A percentile compares a stretch with the other conserved stretches of the same genome.
These are phyloP conservation scores for Stichopus horrens DNA, from an alignment of 53 echinoderm and acorn worm genomes.

Conservation along the genomic window DNA sequence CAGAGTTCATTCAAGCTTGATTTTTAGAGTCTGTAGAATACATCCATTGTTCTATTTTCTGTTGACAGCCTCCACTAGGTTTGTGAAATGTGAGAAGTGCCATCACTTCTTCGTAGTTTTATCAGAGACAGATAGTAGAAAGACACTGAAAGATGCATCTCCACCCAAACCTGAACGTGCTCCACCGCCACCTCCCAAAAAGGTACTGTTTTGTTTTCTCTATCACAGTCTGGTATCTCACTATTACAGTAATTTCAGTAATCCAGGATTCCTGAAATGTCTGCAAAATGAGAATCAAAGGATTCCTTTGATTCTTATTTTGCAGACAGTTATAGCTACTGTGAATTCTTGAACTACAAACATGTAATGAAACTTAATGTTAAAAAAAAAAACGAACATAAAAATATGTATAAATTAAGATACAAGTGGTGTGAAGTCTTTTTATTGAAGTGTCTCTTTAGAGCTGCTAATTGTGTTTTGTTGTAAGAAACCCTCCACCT, in stretches of 20 bases:
- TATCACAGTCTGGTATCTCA: no score
- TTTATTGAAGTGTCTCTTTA: no score
- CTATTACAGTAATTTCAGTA: no score
- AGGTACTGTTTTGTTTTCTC: constrained; percentile 53
- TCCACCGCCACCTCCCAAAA: constrained; percentile 92
- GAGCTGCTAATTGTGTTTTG: neutral
- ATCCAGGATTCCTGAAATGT: no score
- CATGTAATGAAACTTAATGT: no score
- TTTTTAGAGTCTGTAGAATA: neutral
- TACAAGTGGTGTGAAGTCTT: no score
- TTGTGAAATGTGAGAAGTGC: constrained; percentile 99
- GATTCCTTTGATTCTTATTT: no score
- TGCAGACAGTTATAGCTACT: no score
- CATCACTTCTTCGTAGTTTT: constrained; percentile 96
- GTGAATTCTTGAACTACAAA: no score
- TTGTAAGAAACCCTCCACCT: neutral
- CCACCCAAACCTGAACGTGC: constrained; percentile 83
- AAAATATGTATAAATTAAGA: no score
- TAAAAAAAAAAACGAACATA: no score
- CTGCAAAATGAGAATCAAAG: no score
- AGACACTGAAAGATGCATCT: constrained; percentile 77
- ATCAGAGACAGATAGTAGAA: constrained; percentile 95
- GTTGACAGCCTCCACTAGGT: constrained; percentile 85
- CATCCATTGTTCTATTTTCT: constrained; percentile 6
- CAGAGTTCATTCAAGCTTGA: neutral